phyloP scores from a whole-genome alignment of 2,888 invertebrate genomes.

The Isotomurus palustris region DNA sequence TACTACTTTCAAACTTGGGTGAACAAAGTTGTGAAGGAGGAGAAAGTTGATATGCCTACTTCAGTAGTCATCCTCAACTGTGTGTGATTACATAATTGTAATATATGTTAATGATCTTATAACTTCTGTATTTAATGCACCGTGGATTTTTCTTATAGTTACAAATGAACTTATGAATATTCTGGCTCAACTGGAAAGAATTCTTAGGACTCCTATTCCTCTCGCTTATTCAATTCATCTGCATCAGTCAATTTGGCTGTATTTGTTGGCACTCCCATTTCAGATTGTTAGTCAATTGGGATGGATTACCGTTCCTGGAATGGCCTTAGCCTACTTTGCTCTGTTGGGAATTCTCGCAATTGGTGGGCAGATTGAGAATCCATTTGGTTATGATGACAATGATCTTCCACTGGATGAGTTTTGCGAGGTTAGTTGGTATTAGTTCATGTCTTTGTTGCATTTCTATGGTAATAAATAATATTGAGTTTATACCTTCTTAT shows the following conservation, averaged over 20 bases:
- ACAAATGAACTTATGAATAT: conserved; percentile 23
- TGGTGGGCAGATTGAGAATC: conserved; percentile 36
- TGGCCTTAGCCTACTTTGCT: conserved; percentile 24
- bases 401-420: conserved; percentile 12
- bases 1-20: neutral
- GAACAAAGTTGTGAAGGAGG: no score
- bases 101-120: no score
- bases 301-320: conserved; percentile 29
- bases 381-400: conserved; percentile 36
- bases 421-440: conserved; percentile 1
- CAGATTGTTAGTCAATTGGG: conserved; percentile 21
- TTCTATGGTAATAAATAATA: no score
- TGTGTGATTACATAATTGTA: no score
- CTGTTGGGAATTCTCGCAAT: conserved; percentile 28
- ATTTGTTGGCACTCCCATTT: conserved; percentile 24
- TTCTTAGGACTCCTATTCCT: conserved; percentile 34
- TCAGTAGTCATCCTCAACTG: no score
- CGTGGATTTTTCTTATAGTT: no score
- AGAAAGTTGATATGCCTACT: no score
- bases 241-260: conserved; percentile 29
- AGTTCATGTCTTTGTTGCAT: no score
- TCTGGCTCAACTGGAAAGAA: conserved; percentile 30
- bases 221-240: conserved; percentile 36
- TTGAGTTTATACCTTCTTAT: no score
- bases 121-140: no score